phyloP scores from a whole-genome alignment of 2,797 vertebrate genomes.

The Pogoniulus pusillus region DNA sequence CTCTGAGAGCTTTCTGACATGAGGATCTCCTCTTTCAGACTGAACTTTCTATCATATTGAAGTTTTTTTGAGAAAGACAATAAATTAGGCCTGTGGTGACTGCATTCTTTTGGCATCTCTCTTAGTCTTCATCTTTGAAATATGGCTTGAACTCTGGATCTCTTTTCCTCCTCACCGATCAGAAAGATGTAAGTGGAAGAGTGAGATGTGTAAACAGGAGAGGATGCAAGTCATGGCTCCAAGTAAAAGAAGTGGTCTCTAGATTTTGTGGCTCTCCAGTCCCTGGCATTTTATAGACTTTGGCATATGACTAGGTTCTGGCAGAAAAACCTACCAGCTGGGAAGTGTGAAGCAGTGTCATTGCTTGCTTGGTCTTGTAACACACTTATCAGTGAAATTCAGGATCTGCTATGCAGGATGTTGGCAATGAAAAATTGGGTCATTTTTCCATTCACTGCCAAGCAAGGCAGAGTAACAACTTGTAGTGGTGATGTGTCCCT shows the following conservation, averaged over 20 bases:
- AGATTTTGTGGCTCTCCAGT: neutral
- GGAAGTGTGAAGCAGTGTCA: neutral
- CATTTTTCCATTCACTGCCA: neutral
- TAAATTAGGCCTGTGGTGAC: neutral
- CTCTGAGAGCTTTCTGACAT: neutral
- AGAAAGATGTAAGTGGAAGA: neutral
- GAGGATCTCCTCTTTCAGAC: neutral
- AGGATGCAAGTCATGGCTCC: neutral
- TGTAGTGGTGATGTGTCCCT: neutral
- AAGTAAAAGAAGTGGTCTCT: neutral
- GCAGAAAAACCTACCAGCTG: neutral
- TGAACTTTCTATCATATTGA: neutral
- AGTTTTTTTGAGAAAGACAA: neutral
- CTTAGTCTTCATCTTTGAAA: neutral
- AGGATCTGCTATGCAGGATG: neutral
- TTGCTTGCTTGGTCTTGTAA: neutral
- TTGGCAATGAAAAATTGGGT: neutral
- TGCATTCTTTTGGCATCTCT: neutral
- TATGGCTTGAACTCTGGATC: neutral
- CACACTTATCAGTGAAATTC: neutral
- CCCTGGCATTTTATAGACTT: neutral
- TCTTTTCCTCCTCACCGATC: neutral
- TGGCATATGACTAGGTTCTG: neutral
- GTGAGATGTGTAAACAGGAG: neutral
- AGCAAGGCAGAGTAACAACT: neutral